Evolutionary conservation across 2,113 vertebrate species (phyloP), one percentile per base, ranked within the genome.

Genomic region (Pelobates fuscus): DNA sequence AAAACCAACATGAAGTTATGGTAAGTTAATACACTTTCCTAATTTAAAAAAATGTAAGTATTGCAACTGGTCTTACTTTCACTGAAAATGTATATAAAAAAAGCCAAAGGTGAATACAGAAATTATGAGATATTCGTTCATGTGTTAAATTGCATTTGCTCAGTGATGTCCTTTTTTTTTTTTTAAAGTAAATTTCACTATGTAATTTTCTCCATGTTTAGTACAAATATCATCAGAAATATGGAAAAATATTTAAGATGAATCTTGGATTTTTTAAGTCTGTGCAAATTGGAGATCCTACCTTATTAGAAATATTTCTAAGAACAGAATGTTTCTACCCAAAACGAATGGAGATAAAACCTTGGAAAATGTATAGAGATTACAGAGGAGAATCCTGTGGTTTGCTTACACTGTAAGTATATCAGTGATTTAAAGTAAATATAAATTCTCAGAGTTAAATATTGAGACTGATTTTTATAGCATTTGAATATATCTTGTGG

Each of bases 261-360:
- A 68, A 77, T 68, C 73, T 77, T 68, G 73, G 73, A 37, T 37
- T 68, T 77, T 77, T 77, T 37, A 77, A 77, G 21, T 77, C 73
- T 32, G 73, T 77, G 29, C 73, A 77, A 77, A 77, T 77, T 77
- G 73, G 73, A 68, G 65, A 77, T 12, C 73, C 73, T 52, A 23
- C 14, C 37, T 14, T 77, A 8, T 12, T 77, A n/a, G 64, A 77
- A 77, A 60, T 15, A n/a, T 37, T 77, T 68, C 15, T 61, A 49
- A 68, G 73, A 68, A 59, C 29, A 52, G 73, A 77, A 61, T 30
- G 41, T 14, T 32, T 25, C 7, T 29, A 68, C 24, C 73, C 73
- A 2, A 77, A 68, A 68, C 60, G 65, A 52, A 68, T 77, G 73
- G 73, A 61, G 17, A 77, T 77, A 12, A 68, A 68, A 61, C 73